Conservation (phyloP, 1,140 invertebrate species). For the Drosophila lacertosa region DNA sequence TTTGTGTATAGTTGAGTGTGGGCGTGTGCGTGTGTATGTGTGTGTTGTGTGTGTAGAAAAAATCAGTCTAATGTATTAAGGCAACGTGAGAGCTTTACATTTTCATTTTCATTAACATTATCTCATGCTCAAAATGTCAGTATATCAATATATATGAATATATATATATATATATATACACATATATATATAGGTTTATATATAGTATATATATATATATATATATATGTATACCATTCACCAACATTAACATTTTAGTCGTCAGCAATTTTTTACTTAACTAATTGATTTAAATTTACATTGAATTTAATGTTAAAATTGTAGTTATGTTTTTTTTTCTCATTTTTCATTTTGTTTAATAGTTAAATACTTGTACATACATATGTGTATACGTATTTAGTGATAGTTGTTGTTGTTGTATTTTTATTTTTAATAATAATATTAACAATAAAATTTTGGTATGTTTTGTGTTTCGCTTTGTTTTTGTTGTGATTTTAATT, state of each 20-base stretch:
- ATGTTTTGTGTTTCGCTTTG: constrained; percentile 61
- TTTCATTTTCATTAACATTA: constrained; percentile 43
- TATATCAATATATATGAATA: constrained; percentile 19
- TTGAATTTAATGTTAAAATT: constrained; percentile 21
- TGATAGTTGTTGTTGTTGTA: constrained; percentile 37
- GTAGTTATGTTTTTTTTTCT: background rate
- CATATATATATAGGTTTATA: constrained; percentile 10
- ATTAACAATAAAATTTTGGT: constrained; percentile 70
- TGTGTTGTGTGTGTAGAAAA: constrained; percentile 71
- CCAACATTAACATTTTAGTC: constrained; percentile 31
- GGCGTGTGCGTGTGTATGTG: constrained; percentile 16
- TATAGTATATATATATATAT: constrained; percentile 11
- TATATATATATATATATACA: constrained; percentile 14
- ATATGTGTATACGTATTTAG: constrained; percentile 21
- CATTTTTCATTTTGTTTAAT: too few species aligned
- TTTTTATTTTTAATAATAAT: constrained; percentile 21
- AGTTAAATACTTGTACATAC: constrained; percentile 38
- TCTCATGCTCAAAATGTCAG: constrained; percentile 23
- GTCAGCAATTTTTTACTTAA: constrained; percentile 37
- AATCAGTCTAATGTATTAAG: constrained; percentile 84
- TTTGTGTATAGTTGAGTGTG: constrained; percentile 12
- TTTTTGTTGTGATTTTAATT: constrained; percentile 32
- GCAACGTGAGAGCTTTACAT: constrained; percentile 83
- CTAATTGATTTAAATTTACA: constrained; percentile 33
- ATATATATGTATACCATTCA: constrained; percentile 21